phyloP scores from a whole-genome alignment of 2,888 invertebrate genomes.

The Lasioglossum leucozonium region DNA sequence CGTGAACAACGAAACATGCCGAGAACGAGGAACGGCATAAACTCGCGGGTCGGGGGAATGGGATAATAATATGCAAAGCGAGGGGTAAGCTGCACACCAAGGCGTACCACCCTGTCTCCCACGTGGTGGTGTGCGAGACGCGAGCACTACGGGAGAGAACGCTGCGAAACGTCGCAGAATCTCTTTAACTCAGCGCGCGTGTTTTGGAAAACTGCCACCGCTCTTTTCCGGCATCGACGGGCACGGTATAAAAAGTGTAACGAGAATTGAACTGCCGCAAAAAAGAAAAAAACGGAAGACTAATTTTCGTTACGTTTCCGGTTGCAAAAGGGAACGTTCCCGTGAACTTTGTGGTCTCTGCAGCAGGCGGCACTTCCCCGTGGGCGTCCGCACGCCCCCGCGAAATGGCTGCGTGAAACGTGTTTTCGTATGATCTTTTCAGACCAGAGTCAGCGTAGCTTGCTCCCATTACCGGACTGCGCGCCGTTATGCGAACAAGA shows the following conservation, averaged over 20 bases:
- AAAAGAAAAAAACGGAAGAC: conserved; percentile 8
- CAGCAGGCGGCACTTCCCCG: not conserved
- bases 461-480: not conserved
- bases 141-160: not conserved
- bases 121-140: not conserved
- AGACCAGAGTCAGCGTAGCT: not conserved
- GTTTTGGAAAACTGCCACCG: conserved; percentile 10
- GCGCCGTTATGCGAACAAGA: no score
- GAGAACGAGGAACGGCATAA: conserved; percentile 10
- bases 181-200: not conserved
- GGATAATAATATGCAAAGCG: conserved; percentile 26
- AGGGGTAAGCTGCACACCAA: not conserved
- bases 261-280: not conserved
- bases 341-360: not conserved
- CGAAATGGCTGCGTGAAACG: not conserved
- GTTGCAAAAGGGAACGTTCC: not conserved
- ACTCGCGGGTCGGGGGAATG: not conserved
- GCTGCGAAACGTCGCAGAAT: not conserved
- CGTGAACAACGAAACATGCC: not conserved
- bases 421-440: not conserved
- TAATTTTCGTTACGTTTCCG: not conserved
- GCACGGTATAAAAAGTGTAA: not conserved
- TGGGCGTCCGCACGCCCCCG: not conserved
- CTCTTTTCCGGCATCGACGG: not conserved
- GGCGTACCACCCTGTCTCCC: not conserved